A percentile compares a stretch with the other conserved stretches of the same genome.
These are phyloP conservation scores for Anthonomus grandis DNA, from an alignment of 1,140 invertebrate species.

Conservation along the genomic window DNA sequence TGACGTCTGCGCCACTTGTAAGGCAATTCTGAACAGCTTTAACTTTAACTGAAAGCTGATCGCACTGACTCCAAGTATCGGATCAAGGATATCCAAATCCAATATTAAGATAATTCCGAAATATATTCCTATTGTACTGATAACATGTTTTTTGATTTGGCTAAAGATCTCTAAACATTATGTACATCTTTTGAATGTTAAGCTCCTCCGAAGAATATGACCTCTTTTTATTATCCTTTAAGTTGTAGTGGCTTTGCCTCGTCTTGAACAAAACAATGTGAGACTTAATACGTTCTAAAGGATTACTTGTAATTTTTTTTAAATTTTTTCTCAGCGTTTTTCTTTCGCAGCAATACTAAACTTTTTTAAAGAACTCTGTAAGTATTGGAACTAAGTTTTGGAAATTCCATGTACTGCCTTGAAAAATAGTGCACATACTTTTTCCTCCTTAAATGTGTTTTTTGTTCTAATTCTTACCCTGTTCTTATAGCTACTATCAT, in stretches of 20 bases:
- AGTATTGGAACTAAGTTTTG: neutral
- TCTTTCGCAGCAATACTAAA: neutral
- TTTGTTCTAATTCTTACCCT: neutral
- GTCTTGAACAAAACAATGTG: conserved; percentile 4
- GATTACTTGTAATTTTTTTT: conserved; percentile 4
- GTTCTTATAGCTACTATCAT: neutral
- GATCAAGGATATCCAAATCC: no score
- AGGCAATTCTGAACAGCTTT: neutral
- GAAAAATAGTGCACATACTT: neutral
- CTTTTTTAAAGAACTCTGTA: no score
- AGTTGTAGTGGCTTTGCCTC: neutral
- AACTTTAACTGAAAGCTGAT: conserved; percentile 3
- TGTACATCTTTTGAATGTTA: conserved; percentile 1
- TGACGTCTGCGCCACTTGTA: neutral
- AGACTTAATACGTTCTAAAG: no score
- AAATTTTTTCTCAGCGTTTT: neutral
- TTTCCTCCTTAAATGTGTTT: neutral
- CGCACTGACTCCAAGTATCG: neutral
- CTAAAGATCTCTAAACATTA: neutral
- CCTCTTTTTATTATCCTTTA: conserved; percentile 1
- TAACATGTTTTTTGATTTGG: conserved; percentile 5
- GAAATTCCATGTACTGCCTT: conserved; percentile 4
- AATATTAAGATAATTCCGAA: neutral
- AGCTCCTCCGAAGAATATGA: neutral
- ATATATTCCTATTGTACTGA: neutral